Conservation (phyloP, 2,888 invertebrate genomes). For the Malthinus seriepunctatus region DNA sequence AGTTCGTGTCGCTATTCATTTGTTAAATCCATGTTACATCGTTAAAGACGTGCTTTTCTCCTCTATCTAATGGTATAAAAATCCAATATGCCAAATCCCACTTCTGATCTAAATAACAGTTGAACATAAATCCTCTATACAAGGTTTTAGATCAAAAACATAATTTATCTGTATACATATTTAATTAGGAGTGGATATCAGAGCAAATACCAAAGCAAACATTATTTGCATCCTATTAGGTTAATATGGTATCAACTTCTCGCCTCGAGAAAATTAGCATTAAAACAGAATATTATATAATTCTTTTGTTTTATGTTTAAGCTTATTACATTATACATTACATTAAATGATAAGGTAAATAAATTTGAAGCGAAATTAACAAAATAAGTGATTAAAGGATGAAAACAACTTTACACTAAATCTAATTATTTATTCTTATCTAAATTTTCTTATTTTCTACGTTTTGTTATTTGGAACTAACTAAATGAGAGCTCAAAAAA, state of each 20-base stretch:
- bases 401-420: not conserved
- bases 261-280: not conserved
- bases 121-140: too few species aligned
- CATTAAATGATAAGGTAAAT: too few species aligned
- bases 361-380: too few species aligned
- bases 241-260: conserved; percentile 1
- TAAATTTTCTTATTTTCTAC: not conserved
- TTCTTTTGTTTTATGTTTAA: conserved; percentile 1
- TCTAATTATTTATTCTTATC: not conserved
- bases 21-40: too few species aligned
- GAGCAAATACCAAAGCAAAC: not conserved
- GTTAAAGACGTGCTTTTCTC: too few species aligned
- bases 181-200: conserved; percentile 7
- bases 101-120: too few species aligned
- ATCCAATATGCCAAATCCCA: too few species aligned
- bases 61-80: too few species aligned
- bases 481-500: too few species aligned
- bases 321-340: too few species aligned
- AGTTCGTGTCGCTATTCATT: too few species aligned
- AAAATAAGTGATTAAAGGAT: not conserved
- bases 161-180: conserved; percentile 13
- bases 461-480: not conserved
- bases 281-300: conserved; percentile 15
- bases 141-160: too few species aligned
- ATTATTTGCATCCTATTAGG: not conserved